Base-by-base conservation (phyloP, 2,888 invertebrate genomes). In the Lepidochrysops patricia region DNA sequence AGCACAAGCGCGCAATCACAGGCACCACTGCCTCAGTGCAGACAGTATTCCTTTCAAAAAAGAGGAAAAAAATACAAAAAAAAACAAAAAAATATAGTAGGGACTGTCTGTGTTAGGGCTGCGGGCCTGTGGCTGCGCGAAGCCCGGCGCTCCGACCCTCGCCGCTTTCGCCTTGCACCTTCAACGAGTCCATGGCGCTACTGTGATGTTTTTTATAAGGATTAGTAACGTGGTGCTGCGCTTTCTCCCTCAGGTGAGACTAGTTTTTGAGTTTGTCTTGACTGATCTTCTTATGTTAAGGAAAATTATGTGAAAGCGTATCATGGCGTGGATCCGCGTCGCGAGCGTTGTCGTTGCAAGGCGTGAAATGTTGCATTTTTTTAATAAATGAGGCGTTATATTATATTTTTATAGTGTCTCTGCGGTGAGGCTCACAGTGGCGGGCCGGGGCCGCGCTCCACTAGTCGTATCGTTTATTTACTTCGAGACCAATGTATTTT, bases 401-500 rank as follows among this genome's bases (percentile, higher is more conserved):
- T 72, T 78, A 78, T 80, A 76, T 77, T 79, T 74, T 72, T 65
- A 66, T 52, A 69, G 62, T 61, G 68, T 66, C 65, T 63, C 66
- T 70, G 68, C 60, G 65, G 68, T 65, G 75, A 73, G 75, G 75
- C 75, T 71, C 74, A 68, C 58, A 62, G 70, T 66, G 73, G 67
- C 74, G 77, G 76, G 75, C 70, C 58, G 73, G 76, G 74, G 67
- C 64, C 62, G 66, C 63, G 71, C 72, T 74, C 77, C 77, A 68
- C 82, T 79, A 80, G 78, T 79, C 82, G 81, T 80, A 77, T 80
- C 78, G 82, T 82, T 82, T 82, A 84, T 85, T 86, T 84, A 82
- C 79, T 78, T 77, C 66, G 85, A 84, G 86, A 85, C 85, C 84
- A 83, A 87, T 82, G 81, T 83, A 81, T 84, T 84, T 75, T 84